Base-by-base conservation (phyloP, 2,113 vertebrate species). In the Heterotilapia buettikoferi region DNA sequence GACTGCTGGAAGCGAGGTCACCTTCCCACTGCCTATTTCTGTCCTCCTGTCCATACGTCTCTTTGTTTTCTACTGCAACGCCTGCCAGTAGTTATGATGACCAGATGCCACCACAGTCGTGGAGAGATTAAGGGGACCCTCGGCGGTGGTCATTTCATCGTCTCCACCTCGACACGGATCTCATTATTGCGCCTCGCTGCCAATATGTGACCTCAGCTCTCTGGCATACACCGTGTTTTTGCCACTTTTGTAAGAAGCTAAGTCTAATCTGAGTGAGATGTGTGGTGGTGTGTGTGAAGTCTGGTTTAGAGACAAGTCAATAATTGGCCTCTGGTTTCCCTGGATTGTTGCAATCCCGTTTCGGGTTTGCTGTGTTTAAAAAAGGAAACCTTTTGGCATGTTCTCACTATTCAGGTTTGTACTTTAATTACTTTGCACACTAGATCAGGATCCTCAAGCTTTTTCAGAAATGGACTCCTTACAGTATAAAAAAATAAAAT, bases 21-120 rank as follows among this genome's bases (percentile, higher is more conserved):
- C 90, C 89, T 93, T 88, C 76, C 80, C 88, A 11, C 59, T 2
- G 5, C 84, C 88, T 93, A 90, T 92, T 91, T 84, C 86, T 66
- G 89, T 82, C 71, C 52, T 21, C 73, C 87, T 33, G 33, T 90
- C 86, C 45, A n/a, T 29, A 66, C 10, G 10, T 86, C 81, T 82
- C 54, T 76, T 68, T 14, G 71, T 71, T 82, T 53, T 14, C 13
- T 29, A 38, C 6, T 26, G 26, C 57, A 2, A 57, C 1, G 47
- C 40, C 80, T 40, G 78, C 47, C 86, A 50, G 73, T 56, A 12
- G 16, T 56, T 24, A 26, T 7, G 33, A 57, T 38, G 53, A 78
- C 63, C 57, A 50, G 18, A 43, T 47, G 84, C 78, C 84, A 16
- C 81, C 79, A 18, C 33, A 10, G 11, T 19, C 47, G 2, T 21